A percentile compares a stretch with the other conserved stretches of the same genome.
Conservation (phyloP, 2,888 invertebrate species). For the Apotomis capreana region DNA sequence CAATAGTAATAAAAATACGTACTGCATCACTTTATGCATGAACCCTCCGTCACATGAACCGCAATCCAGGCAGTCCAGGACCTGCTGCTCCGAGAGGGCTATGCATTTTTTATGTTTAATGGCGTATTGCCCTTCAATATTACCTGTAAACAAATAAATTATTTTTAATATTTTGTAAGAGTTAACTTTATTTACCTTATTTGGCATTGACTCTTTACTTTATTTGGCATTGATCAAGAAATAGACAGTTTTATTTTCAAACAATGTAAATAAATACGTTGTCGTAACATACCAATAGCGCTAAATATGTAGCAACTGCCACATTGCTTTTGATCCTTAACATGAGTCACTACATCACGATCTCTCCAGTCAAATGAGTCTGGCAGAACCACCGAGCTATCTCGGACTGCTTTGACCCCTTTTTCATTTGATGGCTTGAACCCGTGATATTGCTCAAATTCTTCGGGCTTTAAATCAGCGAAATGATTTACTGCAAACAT, state of each 20-base stretch:
- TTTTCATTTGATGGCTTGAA: no score
- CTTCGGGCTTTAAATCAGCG: slow-evolving; percentile 12
- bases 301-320: background rate
- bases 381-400: no score
- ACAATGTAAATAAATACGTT: no score
- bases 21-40: slow-evolving; percentile 26
- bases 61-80: slow-evolving; percentile 45
- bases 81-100: slow-evolving; percentile 47
- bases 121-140: slow-evolving; percentile 20
- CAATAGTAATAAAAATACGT: background rate
- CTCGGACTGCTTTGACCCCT: no score
- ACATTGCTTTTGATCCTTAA: background rate
- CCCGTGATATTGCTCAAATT: background rate
- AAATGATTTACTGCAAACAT: slow-evolving; percentile 1
- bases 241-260: no score
- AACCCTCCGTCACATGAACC: slow-evolving; percentile 19
- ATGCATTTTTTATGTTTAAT: slow-evolving; percentile 33
- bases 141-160: background rate
- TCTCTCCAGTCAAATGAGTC: background rate
- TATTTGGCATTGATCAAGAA: no score
- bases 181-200: no score
- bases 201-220: no score
- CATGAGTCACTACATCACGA: background rate
- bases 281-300: no score
- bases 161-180: no score